Evolutionary conservation across 1,140 invertebrate genomes (phyloP).

Genomic region (Caenorhabditis brenneri): DNA sequence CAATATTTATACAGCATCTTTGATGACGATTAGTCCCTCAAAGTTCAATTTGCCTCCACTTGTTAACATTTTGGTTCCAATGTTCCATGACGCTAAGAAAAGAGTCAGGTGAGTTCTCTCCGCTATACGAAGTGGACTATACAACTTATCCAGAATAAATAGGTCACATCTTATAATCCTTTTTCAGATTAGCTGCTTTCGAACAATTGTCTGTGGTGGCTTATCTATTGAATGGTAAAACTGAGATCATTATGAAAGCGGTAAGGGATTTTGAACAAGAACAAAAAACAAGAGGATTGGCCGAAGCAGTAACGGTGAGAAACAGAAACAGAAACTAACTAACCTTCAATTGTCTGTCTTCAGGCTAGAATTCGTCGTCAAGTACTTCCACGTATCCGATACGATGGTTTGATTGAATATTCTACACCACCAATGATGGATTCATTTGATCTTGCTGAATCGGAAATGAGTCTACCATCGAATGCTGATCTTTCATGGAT

Average conservation of each 20-base stretch:
- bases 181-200: conserved; percentile 55
- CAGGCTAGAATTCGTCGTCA: conserved; percentile 49
- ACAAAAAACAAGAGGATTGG: conserved; percentile 38
- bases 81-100: conserved; percentile 50
- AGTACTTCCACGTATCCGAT: conserved; percentile 49
- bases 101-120: conserved; percentile 45
- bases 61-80: conserved; percentile 49
- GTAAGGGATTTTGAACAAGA: conserved; percentile 50
- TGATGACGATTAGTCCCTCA: conserved; percentile 45
- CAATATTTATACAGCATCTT: conserved; percentile 52
- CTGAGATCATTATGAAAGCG: conserved; percentile 48
- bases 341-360: neutral
- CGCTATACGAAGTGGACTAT: neutral
- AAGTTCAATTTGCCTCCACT: conserved; percentile 49
- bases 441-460: conserved; percentile 37
- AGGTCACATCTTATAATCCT: neutral
- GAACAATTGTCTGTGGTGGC: conserved; percentile 53
- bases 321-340: neutral
- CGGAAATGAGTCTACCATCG: conserved; percentile 38
- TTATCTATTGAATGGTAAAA: conserved; percentile 52
- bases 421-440: conserved; percentile 50
- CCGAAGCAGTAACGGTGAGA: conserved; percentile 42
- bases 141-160: neutral
- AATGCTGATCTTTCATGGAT: conserved; percentile 54
- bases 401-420: conserved; percentile 56